These are phyloP conservation scores for Hypercompe scribonia DNA, from an alignment of 2,888 invertebrate genomes.

Conservation along the genomic window DNA sequence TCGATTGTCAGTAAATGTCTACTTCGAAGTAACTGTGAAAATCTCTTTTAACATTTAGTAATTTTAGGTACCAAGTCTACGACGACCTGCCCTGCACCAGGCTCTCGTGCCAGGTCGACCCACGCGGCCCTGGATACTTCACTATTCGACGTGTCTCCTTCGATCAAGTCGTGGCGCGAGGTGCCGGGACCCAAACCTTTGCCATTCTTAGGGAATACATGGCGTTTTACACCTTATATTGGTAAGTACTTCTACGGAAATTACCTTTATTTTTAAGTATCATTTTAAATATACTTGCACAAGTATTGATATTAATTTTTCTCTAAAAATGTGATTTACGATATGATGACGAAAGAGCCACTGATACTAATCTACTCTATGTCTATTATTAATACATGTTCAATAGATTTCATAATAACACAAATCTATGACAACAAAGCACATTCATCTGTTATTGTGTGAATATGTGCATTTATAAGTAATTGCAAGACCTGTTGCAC, in stretches of 20 bases:
- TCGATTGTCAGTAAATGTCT: neutral
- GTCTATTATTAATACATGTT: neutral
- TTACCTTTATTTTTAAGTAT: neutral
- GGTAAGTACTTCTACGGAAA: conserved; percentile 71
- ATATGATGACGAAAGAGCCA: no score
- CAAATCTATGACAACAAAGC: neutral
- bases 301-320: neutral
- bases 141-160: conserved; percentile 67
- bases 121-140: conserved; percentile 70
- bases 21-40: neutral
- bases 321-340: neutral
- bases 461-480: neutral
- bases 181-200: conserved; percentile 88
- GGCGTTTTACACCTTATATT: conserved; percentile 88
- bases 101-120: conserved; percentile 73
- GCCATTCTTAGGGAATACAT: conserved; percentile 88
- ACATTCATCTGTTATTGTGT: neutral
- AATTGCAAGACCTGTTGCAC: neutral
- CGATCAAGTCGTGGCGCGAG: conserved; percentile 82
- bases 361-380: no score
- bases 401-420: neutral
- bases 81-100: conserved; percentile 65
- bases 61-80: conserved; percentile 53
- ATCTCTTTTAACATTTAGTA: neutral
- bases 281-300: neutral